Conservation (phyloP, 2,888 invertebrate species). For the Oscheius sp. region DNA sequence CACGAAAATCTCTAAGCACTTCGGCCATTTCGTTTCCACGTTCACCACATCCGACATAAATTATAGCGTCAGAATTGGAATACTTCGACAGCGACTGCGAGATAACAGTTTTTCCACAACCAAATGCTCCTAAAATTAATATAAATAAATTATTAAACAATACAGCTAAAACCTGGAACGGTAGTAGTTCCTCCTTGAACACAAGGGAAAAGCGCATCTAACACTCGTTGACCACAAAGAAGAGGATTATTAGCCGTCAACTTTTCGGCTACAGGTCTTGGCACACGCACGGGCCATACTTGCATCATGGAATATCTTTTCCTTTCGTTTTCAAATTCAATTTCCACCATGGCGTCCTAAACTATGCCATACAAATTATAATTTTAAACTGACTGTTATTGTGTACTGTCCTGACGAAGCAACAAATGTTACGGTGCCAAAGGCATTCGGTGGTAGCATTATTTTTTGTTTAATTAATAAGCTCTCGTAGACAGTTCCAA, state of each 20-base stretch:
- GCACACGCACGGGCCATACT: slow-evolving; percentile 97
- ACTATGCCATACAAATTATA: slow-evolving; percentile 42
- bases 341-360: slow-evolving; percentile 92
- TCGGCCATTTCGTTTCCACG: slow-evolving; percentile 99
- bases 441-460: slow-evolving; percentile 90
- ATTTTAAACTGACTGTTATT: slow-evolving; percentile 18
- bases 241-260: slow-evolving; percentile 97
- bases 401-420: slow-evolving; percentile 93
- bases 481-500: slow-evolving; percentile 94
- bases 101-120: slow-evolving; percentile 99
- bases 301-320: slow-evolving; percentile 94
- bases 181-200: slow-evolving; percentile 74
- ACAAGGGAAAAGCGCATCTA: slow-evolving; percentile 97
- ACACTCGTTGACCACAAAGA: slow-evolving; percentile 94
- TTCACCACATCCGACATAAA: slow-evolving; percentile 99
- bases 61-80: slow-evolving; percentile 98
- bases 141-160: not conserved
- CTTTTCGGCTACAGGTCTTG: slow-evolving; percentile 96
- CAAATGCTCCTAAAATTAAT: slow-evolving; percentile 84
- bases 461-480: slow-evolving; percentile 96
- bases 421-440: slow-evolving; percentile 94
- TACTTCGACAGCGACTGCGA: slow-evolving; percentile 98
- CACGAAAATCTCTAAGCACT: slow-evolving; percentile 94
- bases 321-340: slow-evolving; percentile 95
- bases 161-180: slow-evolving; percentile 52